phyloP scores from a whole-genome alignment of 2,113 vertebrate genomes.

The Cyphomyrus discorhynchus region DNA sequence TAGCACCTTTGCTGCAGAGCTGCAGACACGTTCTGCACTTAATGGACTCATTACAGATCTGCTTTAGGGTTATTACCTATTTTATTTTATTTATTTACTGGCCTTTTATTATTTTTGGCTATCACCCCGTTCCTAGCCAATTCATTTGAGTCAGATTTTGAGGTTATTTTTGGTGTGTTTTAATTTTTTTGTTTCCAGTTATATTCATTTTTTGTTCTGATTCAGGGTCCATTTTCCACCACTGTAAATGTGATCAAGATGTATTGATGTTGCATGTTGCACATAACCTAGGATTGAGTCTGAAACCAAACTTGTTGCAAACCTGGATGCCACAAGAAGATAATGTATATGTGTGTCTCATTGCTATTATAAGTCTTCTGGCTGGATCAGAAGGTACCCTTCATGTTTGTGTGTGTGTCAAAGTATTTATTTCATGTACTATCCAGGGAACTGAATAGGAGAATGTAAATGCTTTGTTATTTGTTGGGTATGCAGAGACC shows the following conservation, averaged over 20 bases:
- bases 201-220: not conserved
- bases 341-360: not conserved
- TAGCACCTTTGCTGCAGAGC: not conserved
- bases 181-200: not conserved
- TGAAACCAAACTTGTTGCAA: not conserved
- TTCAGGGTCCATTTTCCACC: constrained; percentile 11
- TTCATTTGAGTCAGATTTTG: not conserved
- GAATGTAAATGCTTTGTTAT: not conserved
- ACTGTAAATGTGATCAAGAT: not conserved
- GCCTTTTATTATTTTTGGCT: not conserved
- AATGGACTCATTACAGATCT: not conserved
- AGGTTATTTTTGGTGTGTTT: not conserved
- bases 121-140: not conserved
- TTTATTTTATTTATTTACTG: not conserved
- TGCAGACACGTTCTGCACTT: not conserved
- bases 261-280: not conserved
- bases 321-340: not conserved
- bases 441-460: not conserved
- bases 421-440: constrained; percentile 19
- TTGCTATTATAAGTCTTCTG: constrained; percentile 26
- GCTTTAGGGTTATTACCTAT: not conserved
- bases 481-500: not conserved
- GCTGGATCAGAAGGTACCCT: constrained; percentile 27
- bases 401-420: not conserved
- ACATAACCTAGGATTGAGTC: not conserved